phyloP scores from a whole-genome alignment of 2,113 vertebrate genomes.

The Tyrannus savana region DNA sequence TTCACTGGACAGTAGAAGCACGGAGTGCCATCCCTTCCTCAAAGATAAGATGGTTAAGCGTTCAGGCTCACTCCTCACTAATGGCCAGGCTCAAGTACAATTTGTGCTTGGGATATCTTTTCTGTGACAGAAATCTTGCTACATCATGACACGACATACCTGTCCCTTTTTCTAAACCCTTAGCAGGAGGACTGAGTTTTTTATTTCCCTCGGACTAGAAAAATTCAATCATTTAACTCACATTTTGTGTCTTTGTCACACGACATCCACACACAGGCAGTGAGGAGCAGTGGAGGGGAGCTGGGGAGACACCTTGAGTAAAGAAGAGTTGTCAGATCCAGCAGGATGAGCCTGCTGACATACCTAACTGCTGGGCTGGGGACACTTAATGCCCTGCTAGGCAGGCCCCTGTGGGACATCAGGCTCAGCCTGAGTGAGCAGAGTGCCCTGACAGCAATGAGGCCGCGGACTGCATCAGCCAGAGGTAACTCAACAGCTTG shows the following conservation, averaged over 20 bases:
- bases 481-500: background rate
- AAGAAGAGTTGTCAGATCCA: background rate
- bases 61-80: background rate
- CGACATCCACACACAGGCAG: background rate
- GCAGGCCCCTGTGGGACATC: background rate
- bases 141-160: background rate
- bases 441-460: rapidly evolving
- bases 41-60: background rate
- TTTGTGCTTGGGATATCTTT: background rate
- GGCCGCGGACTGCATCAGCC: background rate
- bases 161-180: background rate
- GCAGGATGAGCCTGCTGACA: background rate
- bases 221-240: background rate
- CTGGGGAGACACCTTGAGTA: background rate
- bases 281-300: background rate
- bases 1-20: background rate
- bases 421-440: background rate
- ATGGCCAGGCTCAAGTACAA: background rate
- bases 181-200: background rate
- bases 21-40: background rate
- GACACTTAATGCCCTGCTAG: background rate
- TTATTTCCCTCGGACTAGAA: background rate
- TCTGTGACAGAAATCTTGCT: background rate
- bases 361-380: background rate
- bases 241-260: background rate